Base-by-base conservation (phyloP, 2,888 invertebrate species). In the Melipona beecheii region DNA sequence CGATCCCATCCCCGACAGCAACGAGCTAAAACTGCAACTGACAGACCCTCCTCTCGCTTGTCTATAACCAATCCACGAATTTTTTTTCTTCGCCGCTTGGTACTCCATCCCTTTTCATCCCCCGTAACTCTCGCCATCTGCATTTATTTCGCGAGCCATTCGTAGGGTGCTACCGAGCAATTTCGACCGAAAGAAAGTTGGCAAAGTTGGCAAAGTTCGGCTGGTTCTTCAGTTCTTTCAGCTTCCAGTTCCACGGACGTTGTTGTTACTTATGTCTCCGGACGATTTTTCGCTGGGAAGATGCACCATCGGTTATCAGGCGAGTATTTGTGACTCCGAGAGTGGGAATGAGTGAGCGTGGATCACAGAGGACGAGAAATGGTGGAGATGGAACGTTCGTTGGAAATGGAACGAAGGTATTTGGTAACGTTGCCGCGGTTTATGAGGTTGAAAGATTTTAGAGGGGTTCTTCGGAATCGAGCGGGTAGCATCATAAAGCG, bases 21-120 rank as follows among this genome's bases (percentile, higher is more conserved):
- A 85, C 81, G 83, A 87, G 85, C 89, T 89, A 87, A 81, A 85
- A 68, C 88, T 92, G 91, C 88, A 64, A 65, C 76, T 91, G 92
- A 92, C 92, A 90, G 89, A 86, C 90, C 86, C 90, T 85, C 70
- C 75, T 17, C 27, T 19, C 15, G 83, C 78, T 82, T 82, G 83
- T 75, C 81, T 78, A 78, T 87, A 87, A 86, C 84, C 89, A 86
- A 89, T 89, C 75, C 78, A 58, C 76, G 64, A 77, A 85, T 83
- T 79, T 75, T 77, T 80, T 80, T 73, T 36, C 56, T 21, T 52
- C 56, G 27, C 31, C 52, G 52, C 54, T n/a, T 50, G 19, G 43
- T 43, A 13, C 43, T 17, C 50, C 36, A 11, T 19, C 19, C 27
- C 15, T 43, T 27, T 11, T 9, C 9, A 1, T 9, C 17, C 49